A percentile compares a stretch with the other conserved stretches of the same genome.
Evolutionary conservation across 2,113 vertebrate genomes (phyloP).

Genomic region (Cynocephalus volans): DNA sequence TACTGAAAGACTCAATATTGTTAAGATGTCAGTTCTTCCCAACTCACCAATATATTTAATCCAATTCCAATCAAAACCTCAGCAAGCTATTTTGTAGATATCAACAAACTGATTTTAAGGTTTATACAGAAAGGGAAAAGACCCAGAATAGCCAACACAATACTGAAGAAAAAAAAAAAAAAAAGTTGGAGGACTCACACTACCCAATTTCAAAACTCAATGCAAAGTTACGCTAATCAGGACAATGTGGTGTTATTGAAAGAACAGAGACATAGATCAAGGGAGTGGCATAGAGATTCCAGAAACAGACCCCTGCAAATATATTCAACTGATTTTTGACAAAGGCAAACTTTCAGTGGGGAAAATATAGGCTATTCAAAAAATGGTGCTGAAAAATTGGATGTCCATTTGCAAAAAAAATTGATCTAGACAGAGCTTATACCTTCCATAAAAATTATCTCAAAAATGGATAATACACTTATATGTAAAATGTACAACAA

Average conservation of each 20-base stretch:
- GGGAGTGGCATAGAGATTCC: not conserved
- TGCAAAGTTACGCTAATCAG: not conserved
- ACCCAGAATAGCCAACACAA: not conserved
- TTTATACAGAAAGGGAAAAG: not conserved
- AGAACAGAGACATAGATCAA: not conserved
- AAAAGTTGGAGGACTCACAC: not conserved
- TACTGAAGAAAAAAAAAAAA: slow-evolving; percentile 7
- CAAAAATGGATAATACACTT: not conserved
- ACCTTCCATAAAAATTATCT: not conserved
- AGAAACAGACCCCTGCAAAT: not conserved
- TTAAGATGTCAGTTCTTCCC: not conserved
- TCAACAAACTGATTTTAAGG: not conserved
- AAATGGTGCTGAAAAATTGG: not conserved
- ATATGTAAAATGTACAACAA: not conserved
- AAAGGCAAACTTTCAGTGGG: not conserved
- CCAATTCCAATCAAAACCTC: not conserved
- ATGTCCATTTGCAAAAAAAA: not conserved
- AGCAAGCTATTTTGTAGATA: not conserved
- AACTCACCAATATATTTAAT: not conserved
- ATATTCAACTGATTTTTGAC: not conserved
- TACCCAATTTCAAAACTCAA: not conserved
- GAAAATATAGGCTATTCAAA: not conserved
- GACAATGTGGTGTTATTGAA: not conserved
- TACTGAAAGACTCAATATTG: not conserved
- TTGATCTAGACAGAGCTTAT: not conserved